Percentiles rank a stretch among this genome's conserved stretches.
Conservation (phyloP, 2,797 vertebrate genomes). For the Darevskia mixta region DNA sequence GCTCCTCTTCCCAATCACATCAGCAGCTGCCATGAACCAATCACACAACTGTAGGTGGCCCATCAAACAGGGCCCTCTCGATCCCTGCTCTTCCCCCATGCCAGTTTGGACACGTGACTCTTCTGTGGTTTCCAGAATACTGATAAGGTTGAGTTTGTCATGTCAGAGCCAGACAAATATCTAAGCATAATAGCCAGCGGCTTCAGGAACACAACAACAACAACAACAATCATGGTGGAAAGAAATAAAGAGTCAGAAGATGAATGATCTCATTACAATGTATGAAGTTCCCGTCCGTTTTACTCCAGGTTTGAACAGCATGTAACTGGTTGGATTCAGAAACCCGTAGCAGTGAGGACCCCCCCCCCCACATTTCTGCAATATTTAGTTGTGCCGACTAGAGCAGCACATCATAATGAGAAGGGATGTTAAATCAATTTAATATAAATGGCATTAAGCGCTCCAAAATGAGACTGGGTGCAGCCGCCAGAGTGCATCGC, state of each 20-base stretch:
- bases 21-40: neutral
- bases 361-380: neutral
- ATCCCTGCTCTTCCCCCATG: neutral
- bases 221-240: neutral
- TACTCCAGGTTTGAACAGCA: neutral
- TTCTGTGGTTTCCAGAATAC: neutral
- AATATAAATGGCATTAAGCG: conserved; percentile 36
- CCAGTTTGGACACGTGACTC: accelerated
- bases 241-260: conserved; percentile 10
- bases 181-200: neutral
- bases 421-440: conserved; percentile 38
- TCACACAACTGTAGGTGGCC: too few relatives aligned
- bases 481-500: neutral
- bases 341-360: accelerated
- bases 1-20: neutral
- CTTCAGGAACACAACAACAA: neutral
- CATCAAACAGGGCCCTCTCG: too few relatives aligned
- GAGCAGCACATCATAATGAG: conserved; percentile 28
- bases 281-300: neutral
- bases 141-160: accelerated
- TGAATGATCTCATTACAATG: neutral
- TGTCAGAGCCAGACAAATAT: conserved; percentile 8
- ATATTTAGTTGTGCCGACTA: neutral
- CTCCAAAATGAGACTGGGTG: neutral
- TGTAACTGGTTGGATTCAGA: neutral